phyloP scores from a whole-genome alignment of 2,797 vertebrate species.

The Thalassophryne amazonica region DNA sequence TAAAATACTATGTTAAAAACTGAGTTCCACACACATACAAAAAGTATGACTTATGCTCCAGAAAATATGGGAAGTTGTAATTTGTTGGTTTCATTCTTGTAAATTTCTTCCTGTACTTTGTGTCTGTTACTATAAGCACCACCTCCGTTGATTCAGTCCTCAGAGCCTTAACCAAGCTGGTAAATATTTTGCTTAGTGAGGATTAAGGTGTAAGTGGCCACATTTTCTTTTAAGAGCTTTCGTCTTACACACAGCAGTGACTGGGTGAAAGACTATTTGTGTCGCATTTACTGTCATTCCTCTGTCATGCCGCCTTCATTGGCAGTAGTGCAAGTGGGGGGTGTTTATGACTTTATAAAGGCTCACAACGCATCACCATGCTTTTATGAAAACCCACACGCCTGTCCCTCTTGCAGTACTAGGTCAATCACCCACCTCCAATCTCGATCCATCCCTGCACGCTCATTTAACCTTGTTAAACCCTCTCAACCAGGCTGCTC shows the following conservation, averaged over 20 bases:
- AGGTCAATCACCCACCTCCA: not conserved
- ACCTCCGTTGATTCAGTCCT: too few species aligned
- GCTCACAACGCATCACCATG: slow-evolving; percentile 58
- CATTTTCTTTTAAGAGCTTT: slow-evolving; percentile 52
- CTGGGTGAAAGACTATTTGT: slow-evolving; percentile 28
- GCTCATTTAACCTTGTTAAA: slow-evolving; percentile 77
- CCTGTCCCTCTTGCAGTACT: slow-evolving; percentile 2
- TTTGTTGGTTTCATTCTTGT: too few species aligned
- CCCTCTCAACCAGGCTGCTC: slow-evolving; percentile 53
- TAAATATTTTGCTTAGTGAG: slow-evolving; percentile 36
- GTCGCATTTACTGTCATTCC: slow-evolving; percentile 45
- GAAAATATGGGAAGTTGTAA: too few species aligned
- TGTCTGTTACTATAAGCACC: too few species aligned
- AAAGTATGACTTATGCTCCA: too few species aligned
- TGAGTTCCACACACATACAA: too few species aligned
- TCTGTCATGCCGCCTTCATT: slow-evolving; percentile 50
- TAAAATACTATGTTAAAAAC: too few species aligned
- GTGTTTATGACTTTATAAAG: slow-evolving; percentile 70
- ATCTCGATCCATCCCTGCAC: slow-evolving; percentile 39
- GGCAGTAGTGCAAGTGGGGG: slow-evolving; percentile 38
- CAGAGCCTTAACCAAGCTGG: slow-evolving; percentile 33
- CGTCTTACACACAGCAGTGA: slow-evolving; percentile 30
- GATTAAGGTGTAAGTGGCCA: slow-evolving; percentile 58
- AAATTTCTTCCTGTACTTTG: too few species aligned
- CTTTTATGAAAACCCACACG: slow-evolving; percentile 51